Percentiles rank a stretch among this genome's conserved stretches.
Evolutionary conservation across 2,888 invertebrate species (phyloP).

Genomic region (Heteromurus nitidus): DNA sequence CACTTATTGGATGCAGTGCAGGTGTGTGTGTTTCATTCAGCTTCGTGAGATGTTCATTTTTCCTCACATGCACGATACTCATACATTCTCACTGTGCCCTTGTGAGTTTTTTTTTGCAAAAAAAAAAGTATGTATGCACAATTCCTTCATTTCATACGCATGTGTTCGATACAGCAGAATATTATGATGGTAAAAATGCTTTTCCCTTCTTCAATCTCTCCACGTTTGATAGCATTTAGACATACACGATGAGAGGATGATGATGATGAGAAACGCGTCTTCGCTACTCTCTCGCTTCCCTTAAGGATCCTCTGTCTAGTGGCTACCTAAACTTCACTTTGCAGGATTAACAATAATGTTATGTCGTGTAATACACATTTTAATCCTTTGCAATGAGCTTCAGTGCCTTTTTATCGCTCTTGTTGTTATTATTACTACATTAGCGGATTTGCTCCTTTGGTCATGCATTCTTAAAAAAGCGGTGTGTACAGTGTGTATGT

Average conservation of each 20-base stretch:
- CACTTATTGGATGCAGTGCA: background rate
- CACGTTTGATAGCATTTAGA: constrained; percentile 17
- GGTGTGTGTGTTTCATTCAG: too few species aligned
- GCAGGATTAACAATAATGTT: constrained; percentile 6
- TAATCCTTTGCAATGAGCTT: constrained; percentile 5
- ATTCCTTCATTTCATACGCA: too few species aligned
- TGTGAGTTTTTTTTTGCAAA: constrained; percentile 6
- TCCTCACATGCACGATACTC: background rate
- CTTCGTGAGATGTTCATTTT: constrained; percentile 8
- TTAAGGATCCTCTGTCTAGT: constrained; percentile 13
- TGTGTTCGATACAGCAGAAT: background rate
- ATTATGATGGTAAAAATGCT: background rate
- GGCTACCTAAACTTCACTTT: too few species aligned
- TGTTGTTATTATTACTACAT: background rate
- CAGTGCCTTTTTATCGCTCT: background rate
- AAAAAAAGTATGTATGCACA: too few species aligned
- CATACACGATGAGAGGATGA: background rate
- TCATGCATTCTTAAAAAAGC: too few species aligned
- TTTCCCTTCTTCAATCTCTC: constrained; percentile 28
- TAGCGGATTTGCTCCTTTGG: too few species aligned
- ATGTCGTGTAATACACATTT: background rate
- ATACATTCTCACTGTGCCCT: constrained; percentile 12
- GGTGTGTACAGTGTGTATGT: too few species aligned
- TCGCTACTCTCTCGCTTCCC: constrained; percentile 17
- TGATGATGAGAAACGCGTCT: constrained; percentile 1